A percentile compares a stretch with the other conserved stretches of the same genome.
Evolutionary conservation across 1,140 invertebrate species (phyloP).

Genomic region (Carcinoscorpius rotundicauda): DNA sequence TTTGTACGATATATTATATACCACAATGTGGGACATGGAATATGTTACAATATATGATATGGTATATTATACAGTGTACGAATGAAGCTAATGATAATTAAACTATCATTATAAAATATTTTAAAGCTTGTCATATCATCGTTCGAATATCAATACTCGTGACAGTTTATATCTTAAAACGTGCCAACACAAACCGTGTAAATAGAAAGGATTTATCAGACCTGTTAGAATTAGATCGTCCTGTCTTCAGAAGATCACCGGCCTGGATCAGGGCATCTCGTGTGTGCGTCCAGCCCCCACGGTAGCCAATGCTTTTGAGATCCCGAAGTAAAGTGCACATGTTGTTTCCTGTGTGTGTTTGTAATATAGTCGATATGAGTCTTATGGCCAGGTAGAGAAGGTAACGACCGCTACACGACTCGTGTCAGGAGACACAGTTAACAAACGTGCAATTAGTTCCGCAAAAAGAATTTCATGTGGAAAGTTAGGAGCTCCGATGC

Average conservation of each 20-base stretch:
- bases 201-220: neutral
- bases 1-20: too few species aligned
- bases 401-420: constrained; percentile 10
- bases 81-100: too few species aligned
- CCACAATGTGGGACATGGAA: too few species aligned
- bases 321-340: constrained; percentile 12
- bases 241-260: constrained; percentile 4
- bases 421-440: constrained; percentile 4
- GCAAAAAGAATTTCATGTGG: constrained; percentile 7
- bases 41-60: too few species aligned
- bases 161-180: neutral
- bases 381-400: constrained; percentile 1
- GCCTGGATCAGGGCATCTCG: neutral
- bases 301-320: constrained; percentile 7
- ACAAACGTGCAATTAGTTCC: constrained; percentile 2
- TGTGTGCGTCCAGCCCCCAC: constrained; percentile 2
- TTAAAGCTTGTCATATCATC: too few species aligned
- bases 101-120: too few species aligned
- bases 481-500: constrained; percentile 7
- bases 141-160: too few species aligned
- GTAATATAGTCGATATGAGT: constrained; percentile 7
- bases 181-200: neutral
- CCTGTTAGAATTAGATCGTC: neutral
- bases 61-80: too few species aligned
- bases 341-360: constrained; percentile 5